Base-by-base conservation (phyloP, 2,888 invertebrate species). In the Mythimna pallens region DNA sequence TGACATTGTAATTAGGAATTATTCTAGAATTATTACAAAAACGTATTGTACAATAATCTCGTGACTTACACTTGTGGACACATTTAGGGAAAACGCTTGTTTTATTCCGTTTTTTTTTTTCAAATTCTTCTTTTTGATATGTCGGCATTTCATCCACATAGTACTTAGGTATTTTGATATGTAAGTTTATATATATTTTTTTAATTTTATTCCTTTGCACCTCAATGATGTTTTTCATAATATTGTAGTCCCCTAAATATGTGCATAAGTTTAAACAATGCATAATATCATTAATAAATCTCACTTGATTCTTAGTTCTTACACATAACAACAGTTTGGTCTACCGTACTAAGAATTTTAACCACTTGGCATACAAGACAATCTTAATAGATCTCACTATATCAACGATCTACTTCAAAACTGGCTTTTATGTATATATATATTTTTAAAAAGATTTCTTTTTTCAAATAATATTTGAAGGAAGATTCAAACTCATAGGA, bases 311-410 rank as follows among this genome's bases (percentile, higher is more conserved):
- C 83, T 83, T 86, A 84, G 58, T 70, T 73, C 85, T 81, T 86
- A 84, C 67, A 84, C 67, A 78, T 85, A 89, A 89, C 86, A 91
- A 90, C 87, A 89, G 84, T 86, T 88, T 91, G 90, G 89, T 89
- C 90, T 90, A 91, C 85, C 86, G 70, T 76, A 81, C 90, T 90
- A 89, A 87, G 85, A 88, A 87, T 87, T 83, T 76, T 80, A 80
- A 83, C 87, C 86, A 84, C 85, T 90, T 91, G 90, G 90, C 91
- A 90, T 84, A 83, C 68, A 80, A 78, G 73, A 84, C 72, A 81
- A 75, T 71, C 70, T 81, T 81, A 75, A 82, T 71, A 83, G 84
- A 83, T 83, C 86, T 79, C 80, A 73, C 78, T 87, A 86, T 80
- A 71, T 73, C 69, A 81, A 78, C 78, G 72, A 80, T 72, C 79